Base-by-base conservation (phyloP, 2,113 vertebrate genomes). In the Salvator merianae region DNA sequence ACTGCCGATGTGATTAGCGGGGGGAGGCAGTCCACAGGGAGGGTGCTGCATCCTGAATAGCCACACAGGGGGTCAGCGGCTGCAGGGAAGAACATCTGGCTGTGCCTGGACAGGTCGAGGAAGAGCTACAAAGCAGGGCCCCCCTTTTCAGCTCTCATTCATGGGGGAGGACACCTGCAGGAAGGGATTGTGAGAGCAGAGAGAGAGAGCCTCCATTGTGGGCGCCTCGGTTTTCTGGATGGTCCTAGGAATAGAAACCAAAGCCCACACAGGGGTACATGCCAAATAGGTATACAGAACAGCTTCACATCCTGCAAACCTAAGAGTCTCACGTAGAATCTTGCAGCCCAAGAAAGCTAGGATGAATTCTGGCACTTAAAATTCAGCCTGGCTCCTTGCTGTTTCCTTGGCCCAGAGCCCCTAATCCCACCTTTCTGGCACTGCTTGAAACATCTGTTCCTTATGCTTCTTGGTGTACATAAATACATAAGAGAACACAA, bases 31-130 rank as follows among this genome's bases (percentile, higher is more conserved):
- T 40, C 40, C 36, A 26, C 12, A 34, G 40, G 82, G 81, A 65
- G 38, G 81, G 53, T 65, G 30, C 59, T 30, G 43, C 43, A 28
- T 53, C 43, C 30, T 62, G 73, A 34, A 63, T 32, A 22, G 43
- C 40, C 65, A 6, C 30, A 40, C 6, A 10, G 59, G 62, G 30
- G 72, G 59, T 50, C n/a, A 66, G 55, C 66, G 3, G 43, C 47
- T 77, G 43, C 47, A 36, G 4, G 82, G 34, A 36, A 20, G n/a
- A 59, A 72, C 81, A 82, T 72, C 81, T 82, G 81, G 81, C 34
- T 1, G 16, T 0, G 53, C 65, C 53, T 12, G 68, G 69, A 6
- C 53, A 36, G 24, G 47, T 43, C 2, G 40, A 30, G 65, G 28
- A 16, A 63, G 38, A 24, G 47, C 65, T 69, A 13, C 43, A 10